Evolutionary conservation across 2,797 vertebrate genomes (phyloP).

Genomic region (Clarias fuscus): DNA sequence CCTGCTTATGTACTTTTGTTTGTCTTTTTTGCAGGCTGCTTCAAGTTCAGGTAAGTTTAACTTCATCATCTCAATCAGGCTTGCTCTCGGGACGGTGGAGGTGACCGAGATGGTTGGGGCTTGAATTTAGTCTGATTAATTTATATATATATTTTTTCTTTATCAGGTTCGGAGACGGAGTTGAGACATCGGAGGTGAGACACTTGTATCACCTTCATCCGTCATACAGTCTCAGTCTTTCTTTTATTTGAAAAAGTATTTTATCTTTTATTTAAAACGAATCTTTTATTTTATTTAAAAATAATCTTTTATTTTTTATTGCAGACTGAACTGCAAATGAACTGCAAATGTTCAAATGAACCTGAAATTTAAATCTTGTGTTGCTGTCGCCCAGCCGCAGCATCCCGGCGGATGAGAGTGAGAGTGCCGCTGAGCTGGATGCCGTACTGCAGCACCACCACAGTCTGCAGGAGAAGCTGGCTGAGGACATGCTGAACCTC

Average conservation of each 20-base stretch:
- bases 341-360: not conserved
- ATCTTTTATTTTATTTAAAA: not conserved
- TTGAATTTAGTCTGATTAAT: not conserved
- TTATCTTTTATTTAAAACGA: not conserved
- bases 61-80: not conserved
- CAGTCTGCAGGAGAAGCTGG: slow-evolving; percentile 93
- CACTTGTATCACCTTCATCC: not conserved
- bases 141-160: not conserved
- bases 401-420: slow-evolving; percentile 79
- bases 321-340: not conserved
- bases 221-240: not conserved
- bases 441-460: slow-evolving; percentile 89
- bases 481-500: slow-evolving; percentile 93
- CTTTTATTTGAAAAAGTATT: not conserved
- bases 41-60: slow-evolving; percentile 37
- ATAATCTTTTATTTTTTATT: not conserved
- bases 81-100: not conserved
- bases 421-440: slow-evolving; percentile 88
- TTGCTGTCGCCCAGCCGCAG: slow-evolving; percentile 60
- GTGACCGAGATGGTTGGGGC: not conserved
- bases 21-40: slow-evolving; percentile 27
- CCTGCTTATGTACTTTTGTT: not conserved
- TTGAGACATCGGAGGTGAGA: slow-evolving; percentile 74
- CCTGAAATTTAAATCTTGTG: not conserved
- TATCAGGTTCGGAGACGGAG: slow-evolving; percentile 61